Conservation (phyloP, 2,888 invertebrate genomes). For the Erebia ligea region DNA sequence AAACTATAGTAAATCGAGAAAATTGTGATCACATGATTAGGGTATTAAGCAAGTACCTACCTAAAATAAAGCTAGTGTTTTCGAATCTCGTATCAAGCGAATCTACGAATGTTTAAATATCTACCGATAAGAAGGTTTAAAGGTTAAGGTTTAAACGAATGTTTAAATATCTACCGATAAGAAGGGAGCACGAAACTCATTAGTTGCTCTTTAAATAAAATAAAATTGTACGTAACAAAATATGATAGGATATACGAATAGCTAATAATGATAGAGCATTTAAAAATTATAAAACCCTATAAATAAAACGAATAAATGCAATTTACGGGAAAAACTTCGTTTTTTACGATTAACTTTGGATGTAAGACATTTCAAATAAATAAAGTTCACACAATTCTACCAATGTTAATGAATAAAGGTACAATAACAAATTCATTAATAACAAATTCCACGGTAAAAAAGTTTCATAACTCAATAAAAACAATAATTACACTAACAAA, state of each 20-base stretch:
- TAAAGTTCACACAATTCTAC: background rate
- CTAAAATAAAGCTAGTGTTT: background rate
- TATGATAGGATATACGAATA: background rate
- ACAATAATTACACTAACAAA: conserved; percentile 19
- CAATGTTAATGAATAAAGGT: background rate
- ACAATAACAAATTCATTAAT: background rate
- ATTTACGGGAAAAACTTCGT: background rate
- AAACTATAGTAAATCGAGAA: conserved; percentile 20
- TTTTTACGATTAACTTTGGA: background rate
- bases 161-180: too few relatives aligned
- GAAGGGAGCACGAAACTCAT: too few relatives aligned
- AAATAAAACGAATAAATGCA: background rate
- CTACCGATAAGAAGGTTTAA: too few relatives aligned
- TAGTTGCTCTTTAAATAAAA: too few relatives aligned
- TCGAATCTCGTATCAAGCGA: too few relatives aligned
- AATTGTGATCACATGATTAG: conserved; percentile 12
- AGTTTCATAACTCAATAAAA: background rate
- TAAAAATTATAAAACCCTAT: background rate
- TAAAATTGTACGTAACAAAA: background rate
- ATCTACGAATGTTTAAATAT: too few relatives aligned
- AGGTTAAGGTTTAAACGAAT: too few relatives aligned
- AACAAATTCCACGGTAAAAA: background rate
- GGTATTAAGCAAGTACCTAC: background rate
- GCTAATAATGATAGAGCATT: background rate
- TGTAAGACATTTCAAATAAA: background rate